Conservation (phyloP, 2,888 invertebrate species). For the Hyposoter dolosus region DNA sequence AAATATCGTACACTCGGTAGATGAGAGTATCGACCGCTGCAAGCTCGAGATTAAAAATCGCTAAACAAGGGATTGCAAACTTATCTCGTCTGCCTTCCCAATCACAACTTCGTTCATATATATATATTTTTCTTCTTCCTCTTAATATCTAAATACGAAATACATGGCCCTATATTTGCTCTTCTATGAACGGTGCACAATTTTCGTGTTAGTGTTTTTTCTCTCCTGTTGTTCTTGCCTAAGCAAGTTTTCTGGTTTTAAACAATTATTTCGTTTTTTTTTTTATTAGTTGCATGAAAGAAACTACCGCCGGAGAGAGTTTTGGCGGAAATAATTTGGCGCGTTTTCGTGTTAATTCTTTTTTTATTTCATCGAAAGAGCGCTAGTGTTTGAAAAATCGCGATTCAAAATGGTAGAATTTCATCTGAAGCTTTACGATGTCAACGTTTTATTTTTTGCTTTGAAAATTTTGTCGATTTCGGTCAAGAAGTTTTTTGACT, state of each 20-base stretch:
- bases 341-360: neutral
- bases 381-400: constrained; percentile 38
- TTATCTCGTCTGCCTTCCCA: constrained; percentile 25
- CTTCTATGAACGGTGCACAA: constrained; percentile 73
- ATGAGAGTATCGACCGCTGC: constrained; percentile 17
- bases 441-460: constrained; percentile 45
- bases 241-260: constrained; percentile 48
- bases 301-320: constrained; percentile 30
- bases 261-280: constrained; percentile 23
- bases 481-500: constrained; percentile 35
- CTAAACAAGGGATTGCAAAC: constrained; percentile 12
- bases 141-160: constrained; percentile 79
- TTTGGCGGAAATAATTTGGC: constrained; percentile 20
- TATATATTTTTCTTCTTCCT: constrained; percentile 13
- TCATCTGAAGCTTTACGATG: constrained; percentile 51
- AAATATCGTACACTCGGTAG: constrained; percentile 5
- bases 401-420: constrained; percentile 18
- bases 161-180: constrained; percentile 80
- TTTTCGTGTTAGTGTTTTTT: constrained; percentile 64
- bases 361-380: constrained; percentile 1
- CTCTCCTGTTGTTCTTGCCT: constrained; percentile 17
- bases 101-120: constrained; percentile 58
- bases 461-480: constrained; percentile 6
- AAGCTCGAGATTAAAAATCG: constrained; percentile 49
- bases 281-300: constrained; percentile 18